These are phyloP conservation scores for Podiceps cristatus DNA, from an alignment of 2,113 vertebrate genomes.

Conservation along the genomic window DNA sequence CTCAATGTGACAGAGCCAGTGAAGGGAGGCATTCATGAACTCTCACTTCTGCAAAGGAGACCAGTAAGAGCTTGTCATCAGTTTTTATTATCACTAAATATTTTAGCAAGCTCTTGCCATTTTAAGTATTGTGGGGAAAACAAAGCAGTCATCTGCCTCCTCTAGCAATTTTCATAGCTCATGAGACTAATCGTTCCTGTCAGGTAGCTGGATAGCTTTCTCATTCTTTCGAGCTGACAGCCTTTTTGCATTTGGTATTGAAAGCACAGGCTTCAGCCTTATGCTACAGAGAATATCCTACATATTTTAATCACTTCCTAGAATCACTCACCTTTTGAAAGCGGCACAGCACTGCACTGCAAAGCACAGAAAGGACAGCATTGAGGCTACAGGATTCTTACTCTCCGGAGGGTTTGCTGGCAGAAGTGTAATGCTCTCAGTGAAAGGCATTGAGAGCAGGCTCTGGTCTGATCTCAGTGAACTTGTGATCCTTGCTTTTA, in stretches of 20 bases:
- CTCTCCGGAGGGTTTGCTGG: background rate
- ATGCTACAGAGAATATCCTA: background rate
- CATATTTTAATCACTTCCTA: slow-evolving; percentile 47
- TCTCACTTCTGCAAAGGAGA: background rate
- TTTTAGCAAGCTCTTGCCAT: slow-evolving; percentile 32
- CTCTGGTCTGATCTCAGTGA: background rate
- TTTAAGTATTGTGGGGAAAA: slow-evolving; percentile 25
- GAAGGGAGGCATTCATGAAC: background rate
- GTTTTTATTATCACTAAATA: slow-evolving; percentile 30
- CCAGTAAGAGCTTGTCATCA: background rate
- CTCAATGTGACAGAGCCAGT: background rate
- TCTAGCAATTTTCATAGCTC: slow-evolving; percentile 7
- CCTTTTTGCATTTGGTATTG: background rate
- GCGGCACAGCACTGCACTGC: background rate
- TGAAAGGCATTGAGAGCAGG: background rate
- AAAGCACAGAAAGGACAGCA: background rate
- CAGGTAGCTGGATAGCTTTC: background rate
- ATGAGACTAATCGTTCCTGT: background rate
- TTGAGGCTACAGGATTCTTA: background rate
- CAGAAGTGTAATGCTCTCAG: background rate
- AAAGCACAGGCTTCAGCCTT: background rate
- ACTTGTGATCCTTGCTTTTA: background rate
- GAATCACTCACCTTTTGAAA: slow-evolving; percentile 32
- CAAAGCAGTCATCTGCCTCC: slow-evolving; percentile 1
- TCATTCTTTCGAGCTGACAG: background rate